Conservation (phyloP, 2,888 invertebrate genomes). For the Drosophila melanosoma region DNA sequence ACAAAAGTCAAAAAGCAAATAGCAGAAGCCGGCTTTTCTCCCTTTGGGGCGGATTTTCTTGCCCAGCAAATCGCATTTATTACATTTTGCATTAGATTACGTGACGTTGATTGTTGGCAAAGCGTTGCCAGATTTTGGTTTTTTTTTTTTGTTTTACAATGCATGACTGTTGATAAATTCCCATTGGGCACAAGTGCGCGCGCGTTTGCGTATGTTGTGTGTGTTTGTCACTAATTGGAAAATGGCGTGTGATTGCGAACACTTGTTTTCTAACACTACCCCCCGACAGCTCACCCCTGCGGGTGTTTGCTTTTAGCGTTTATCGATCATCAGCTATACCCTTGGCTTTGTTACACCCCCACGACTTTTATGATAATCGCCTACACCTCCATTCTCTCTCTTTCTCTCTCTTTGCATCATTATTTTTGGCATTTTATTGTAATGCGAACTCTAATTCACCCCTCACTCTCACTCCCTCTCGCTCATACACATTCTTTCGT, state of each 20-base stretch:
- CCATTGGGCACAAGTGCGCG: constrained; percentile 19
- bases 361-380: constrained; percentile 23
- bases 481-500: neutral
- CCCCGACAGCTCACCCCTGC: constrained; percentile 23
- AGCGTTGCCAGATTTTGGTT: constrained; percentile 48
- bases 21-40: constrained; percentile 25
- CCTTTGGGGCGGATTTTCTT: constrained; percentile 21
- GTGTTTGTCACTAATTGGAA: constrained; percentile 62
- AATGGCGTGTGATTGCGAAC: constrained; percentile 76
- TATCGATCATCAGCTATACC: constrained; percentile 67
- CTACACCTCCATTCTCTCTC: constrained; percentile 18
- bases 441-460: constrained; percentile 28
- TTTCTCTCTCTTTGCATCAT: constrained; percentile 29
- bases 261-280: constrained; percentile 59
- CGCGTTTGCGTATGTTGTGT: constrained; percentile 3
- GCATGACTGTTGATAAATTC: constrained; percentile 49
- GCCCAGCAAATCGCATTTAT: constrained; percentile 64
- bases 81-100: constrained; percentile 75
- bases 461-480: constrained; percentile 6
- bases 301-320: constrained; percentile 60
- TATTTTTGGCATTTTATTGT: constrained; percentile 56
- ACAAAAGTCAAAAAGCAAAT: constrained; percentile 63
- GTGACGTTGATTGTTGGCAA: constrained; percentile 57
- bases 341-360: neutral
- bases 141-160: constrained; percentile 3